Evolutionary conservation across 2,113 vertebrate species (phyloP).

Genomic region (Apus apus): DNA sequence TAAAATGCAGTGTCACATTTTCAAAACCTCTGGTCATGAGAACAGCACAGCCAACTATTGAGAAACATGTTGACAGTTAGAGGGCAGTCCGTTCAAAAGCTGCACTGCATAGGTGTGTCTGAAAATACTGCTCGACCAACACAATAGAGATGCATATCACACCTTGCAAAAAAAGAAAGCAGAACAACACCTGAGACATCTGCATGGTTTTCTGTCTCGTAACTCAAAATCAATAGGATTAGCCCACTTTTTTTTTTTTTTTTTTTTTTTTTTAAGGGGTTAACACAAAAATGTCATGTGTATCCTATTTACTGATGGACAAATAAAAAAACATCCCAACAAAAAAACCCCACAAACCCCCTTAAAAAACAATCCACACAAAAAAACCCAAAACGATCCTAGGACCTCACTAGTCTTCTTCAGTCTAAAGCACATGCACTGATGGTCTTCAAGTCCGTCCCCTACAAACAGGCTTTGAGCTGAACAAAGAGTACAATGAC

Average conservation of each 20-base stretch:
- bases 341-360: no score
- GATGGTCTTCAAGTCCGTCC: neutral
- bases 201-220: neutral
- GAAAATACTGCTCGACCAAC: neutral
- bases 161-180: neutral
- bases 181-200: neutral
- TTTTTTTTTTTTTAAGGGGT: neutral
- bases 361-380: no score
- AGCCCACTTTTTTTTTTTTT: neutral
- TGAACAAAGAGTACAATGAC: neutral
- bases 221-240: neutral
- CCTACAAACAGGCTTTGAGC: neutral
- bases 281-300: neutral
- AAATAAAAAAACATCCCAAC: neutral
- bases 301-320: neutral
- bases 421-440: neutral
- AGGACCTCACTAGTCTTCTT: neutral
- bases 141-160: neutral
- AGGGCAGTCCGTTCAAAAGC: neutral
- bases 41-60: neutral
- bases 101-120: neutral
- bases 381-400: no score
- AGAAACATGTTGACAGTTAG: conserved; percentile 15
- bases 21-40: neutral
- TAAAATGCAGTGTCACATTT: neutral